These are phyloP conservation scores for Lophotis ruficrista DNA, from an alignment of 2,113 vertebrate genomes.

Conservation along the genomic window DNA sequence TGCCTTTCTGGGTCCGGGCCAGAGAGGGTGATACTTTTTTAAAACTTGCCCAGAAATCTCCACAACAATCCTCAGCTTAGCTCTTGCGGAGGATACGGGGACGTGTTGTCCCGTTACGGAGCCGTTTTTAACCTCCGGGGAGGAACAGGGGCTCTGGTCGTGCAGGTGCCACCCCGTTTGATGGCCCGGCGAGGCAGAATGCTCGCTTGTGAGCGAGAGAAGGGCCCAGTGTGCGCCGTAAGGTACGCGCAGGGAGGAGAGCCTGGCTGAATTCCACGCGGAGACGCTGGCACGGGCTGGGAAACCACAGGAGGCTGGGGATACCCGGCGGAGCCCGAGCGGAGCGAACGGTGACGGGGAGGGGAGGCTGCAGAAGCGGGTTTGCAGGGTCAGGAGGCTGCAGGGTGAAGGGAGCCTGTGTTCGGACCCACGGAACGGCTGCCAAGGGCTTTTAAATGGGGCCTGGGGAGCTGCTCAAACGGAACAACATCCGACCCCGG, in stretches of 20 bases:
- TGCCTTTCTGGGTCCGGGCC: neutral
- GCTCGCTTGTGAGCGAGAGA: neutral
- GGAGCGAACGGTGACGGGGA: neutral
- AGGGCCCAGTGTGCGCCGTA: neutral
- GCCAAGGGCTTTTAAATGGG: neutral
- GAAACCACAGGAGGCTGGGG: constrained; percentile 23
- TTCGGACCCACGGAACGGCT: rapidly evolving
- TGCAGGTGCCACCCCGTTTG: neutral
- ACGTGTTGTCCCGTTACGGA: rapidly evolving
- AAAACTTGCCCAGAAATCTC: neutral
- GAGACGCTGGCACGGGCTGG: neutral
- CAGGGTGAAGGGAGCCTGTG: neutral
- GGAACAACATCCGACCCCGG: neutral
- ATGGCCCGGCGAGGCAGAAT: neutral
- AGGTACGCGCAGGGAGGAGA: neutral
- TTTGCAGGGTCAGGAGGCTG: neutral
- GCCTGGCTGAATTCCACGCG: neutral
- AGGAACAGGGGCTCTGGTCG: neutral
- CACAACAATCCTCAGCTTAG: neutral
- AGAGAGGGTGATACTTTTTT: neutral
- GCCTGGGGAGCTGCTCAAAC: neutral
- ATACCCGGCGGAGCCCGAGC: neutral
- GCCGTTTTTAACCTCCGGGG: neutral
- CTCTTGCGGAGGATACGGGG: neutral
- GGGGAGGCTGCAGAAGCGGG: neutral